Conservation (phyloP, 2,113 vertebrate species). For the Carassius carassius region DNA sequence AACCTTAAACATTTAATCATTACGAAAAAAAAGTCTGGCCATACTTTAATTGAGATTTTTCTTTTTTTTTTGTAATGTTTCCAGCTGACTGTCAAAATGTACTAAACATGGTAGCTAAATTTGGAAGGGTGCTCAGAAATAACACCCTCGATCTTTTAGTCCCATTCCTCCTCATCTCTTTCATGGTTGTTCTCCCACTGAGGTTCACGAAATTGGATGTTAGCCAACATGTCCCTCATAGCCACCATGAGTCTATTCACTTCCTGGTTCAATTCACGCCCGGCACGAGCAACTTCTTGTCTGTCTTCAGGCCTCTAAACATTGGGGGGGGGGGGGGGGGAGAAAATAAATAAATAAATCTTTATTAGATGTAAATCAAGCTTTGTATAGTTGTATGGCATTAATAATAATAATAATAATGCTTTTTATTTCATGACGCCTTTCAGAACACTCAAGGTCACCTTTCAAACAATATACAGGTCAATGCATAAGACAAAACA, state of each 20-base stretch:
- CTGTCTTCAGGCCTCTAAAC: conserved; percentile 74
- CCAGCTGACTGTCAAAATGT: not conserved
- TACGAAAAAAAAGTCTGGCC: no score
- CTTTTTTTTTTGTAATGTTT: not conserved
- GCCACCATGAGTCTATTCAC: conserved; percentile 94
- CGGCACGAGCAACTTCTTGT: conserved; percentile 83
- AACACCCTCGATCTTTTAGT: conserved; percentile 53
- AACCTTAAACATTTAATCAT: not conserved
- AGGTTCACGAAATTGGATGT: conserved; percentile 93
- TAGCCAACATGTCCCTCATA: conserved; percentile 96
- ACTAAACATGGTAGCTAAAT: not conserved
- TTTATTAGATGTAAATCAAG: conserved; percentile 60
- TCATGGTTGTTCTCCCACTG: conserved; percentile 78
- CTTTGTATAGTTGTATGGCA: not conserved
- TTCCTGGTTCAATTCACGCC: conserved; percentile 89
- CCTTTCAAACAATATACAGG: no score
- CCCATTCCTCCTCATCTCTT: conserved; percentile 88
- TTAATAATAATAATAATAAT: no score
- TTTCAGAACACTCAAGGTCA: no score
- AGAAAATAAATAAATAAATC: conserved; percentile 47
- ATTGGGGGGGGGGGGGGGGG: no score
- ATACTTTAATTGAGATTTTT: no score
- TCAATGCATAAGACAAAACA: no score
- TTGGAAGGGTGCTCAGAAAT: not conserved
- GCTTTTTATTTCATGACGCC: no score